These are phyloP conservation scores for Ochlodes sylvanus DNA, from an alignment of 2,888 invertebrate species.

Conservation along the genomic window DNA sequence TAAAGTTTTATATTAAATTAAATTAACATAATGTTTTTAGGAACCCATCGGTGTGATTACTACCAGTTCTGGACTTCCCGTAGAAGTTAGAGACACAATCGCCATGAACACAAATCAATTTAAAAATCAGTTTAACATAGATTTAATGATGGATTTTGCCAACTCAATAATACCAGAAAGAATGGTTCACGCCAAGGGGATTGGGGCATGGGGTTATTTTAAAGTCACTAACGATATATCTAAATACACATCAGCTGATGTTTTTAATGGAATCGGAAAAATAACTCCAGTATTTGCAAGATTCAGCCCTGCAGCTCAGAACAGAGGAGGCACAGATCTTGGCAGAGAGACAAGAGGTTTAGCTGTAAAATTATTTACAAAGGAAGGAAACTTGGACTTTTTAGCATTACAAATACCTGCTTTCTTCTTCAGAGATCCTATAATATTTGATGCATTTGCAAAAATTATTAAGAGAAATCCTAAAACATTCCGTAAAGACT, in stretches of 20 bases:
- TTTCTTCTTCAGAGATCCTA: conserved; percentile 93
- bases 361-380: conserved; percentile 95
- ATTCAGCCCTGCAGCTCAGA: conserved; percentile 91
- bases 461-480: conserved; percentile 97
- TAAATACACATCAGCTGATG: conserved; percentile 89
- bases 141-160: conserved; percentile 87
- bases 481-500: conserved; percentile 91
- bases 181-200: conserved; percentile 96
- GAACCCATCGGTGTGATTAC: conserved; percentile 85
- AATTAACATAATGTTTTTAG: conserved; percentile 58
- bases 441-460: conserved; percentile 92
- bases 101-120: conserved; percentile 88
- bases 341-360: conserved; percentile 92
- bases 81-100: conserved; percentile 88
- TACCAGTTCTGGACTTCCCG: conserved; percentile 90
- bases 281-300: conserved; percentile 89
- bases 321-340: conserved; percentile 93
- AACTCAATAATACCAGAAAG: conserved; percentile 96
- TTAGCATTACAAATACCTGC: conserved; percentile 94
- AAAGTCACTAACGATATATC: conserved; percentile 93
- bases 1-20: too few relatives aligned
- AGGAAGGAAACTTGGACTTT: conserved; percentile 94
- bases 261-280: conserved; percentile 90
- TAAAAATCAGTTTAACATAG: conserved; percentile 49
- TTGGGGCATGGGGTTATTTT: conserved; percentile 92